Evolutionary conservation across 1,140 invertebrate genomes (phyloP).

Genomic region (Argopecten irradians): DNA sequence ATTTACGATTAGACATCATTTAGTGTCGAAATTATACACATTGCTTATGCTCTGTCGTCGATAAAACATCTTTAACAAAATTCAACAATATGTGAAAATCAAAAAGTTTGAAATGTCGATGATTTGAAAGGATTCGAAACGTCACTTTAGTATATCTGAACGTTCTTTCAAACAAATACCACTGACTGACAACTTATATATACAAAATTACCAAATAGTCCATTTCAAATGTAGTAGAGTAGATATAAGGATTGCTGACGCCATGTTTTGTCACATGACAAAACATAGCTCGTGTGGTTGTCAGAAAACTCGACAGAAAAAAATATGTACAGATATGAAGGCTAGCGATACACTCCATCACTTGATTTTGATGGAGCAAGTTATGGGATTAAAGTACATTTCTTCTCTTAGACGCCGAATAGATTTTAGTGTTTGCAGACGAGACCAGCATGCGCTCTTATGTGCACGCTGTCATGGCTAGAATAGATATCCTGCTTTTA

Average conservation of each 20-base stretch:
- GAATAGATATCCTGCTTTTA: not conserved
- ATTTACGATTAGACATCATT: too few species aligned
- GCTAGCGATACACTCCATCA: not conserved
- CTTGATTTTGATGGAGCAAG: not conserved
- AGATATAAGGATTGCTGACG: not conserved
- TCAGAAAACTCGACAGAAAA: not conserved
- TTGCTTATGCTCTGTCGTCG: too few species aligned
- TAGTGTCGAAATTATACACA: too few species aligned
- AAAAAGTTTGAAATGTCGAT: too few species aligned
- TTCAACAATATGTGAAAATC: too few species aligned
- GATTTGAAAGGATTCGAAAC: too few species aligned
- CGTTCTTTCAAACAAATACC: not conserved
- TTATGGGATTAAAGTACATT: not conserved
- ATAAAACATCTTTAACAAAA: too few species aligned
- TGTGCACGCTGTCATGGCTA: not conserved
- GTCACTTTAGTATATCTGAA: too few species aligned
- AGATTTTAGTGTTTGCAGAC: not conserved
- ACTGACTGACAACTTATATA: not conserved
- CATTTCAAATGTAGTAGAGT: not conserved
- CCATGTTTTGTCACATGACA: slow-evolving; percentile 21
- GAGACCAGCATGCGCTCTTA: not conserved
- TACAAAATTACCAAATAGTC: not conserved
- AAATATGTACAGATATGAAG: too few species aligned
- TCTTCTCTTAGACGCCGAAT: not conserved
- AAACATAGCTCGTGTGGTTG: not conserved